phyloP scores from a whole-genome alignment of 2,888 invertebrate species.

The Timema cristinae region DNA sequence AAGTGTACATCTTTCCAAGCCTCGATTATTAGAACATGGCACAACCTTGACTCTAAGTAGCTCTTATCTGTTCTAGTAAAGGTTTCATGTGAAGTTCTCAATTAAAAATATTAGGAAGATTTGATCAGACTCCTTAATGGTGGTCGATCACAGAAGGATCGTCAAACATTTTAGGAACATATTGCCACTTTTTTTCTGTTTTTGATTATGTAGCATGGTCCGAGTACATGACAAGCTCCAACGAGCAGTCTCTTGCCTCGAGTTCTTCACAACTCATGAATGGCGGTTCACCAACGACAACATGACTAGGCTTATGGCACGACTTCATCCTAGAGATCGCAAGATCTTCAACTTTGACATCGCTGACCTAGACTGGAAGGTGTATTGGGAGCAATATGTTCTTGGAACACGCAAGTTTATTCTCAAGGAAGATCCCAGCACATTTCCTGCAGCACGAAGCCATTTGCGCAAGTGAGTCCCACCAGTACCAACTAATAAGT shows the following conservation, averaged over 20 bases:
- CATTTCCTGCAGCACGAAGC: conserved; percentile 43
- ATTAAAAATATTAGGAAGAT: too few relatives aligned
- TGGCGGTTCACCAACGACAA: conserved; percentile 49
- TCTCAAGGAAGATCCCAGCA: conserved; percentile 49
- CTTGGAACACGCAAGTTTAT: conserved; percentile 51
- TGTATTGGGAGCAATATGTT: conserved; percentile 51
- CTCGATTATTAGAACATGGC: too few relatives aligned
- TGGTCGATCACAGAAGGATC: too few relatives aligned
- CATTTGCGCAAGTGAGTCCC: conserved; percentile 41
- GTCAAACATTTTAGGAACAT: too few relatives aligned
- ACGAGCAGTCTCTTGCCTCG: conserved; percentile 47
- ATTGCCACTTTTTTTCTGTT: too few relatives aligned
- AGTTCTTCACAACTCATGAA: conserved; percentile 53
- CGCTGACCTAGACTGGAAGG: conserved; percentile 48
- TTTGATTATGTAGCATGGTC: conserved; percentile 46
- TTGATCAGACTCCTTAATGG: too few relatives aligned
- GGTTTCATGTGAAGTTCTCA: too few relatives aligned
- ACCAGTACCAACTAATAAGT: neutral
- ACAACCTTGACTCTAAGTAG: too few relatives aligned
- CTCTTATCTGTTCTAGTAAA: too few relatives aligned
- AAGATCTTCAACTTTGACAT: conserved; percentile 50
- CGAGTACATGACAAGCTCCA: conserved; percentile 49
- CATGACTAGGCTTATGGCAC: conserved; percentile 40
- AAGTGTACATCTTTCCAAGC: too few relatives aligned
- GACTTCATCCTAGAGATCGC: conserved; percentile 42